Percentiles rank a stretch among this genome's conserved stretches.
These are phyloP conservation scores for Gnathonemus echidnorhynchus DNA, from an alignment of 2,113 vertebrate species.

Conservation along the genomic window DNA sequence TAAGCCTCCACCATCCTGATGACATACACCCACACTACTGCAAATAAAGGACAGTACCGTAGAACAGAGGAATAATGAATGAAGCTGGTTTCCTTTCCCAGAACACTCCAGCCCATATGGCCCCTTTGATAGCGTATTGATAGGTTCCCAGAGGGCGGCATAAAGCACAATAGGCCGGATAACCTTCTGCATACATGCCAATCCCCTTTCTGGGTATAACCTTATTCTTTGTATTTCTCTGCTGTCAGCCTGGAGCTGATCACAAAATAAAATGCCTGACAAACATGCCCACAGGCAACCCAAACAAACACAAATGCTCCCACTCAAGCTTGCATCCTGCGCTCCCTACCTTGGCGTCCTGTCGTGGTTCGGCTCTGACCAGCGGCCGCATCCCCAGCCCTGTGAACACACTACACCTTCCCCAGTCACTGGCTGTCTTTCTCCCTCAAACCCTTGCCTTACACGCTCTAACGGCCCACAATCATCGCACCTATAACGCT, in stretches of 20 bases:
- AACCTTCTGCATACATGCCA: background rate
- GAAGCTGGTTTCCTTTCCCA: background rate
- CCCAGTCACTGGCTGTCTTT: background rate
- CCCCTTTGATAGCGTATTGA: background rate
- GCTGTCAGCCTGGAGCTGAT: background rate
- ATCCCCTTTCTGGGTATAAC: background rate
- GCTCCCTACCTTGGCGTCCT: background rate
- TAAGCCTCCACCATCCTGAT: background rate
- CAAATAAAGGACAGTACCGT: background rate
- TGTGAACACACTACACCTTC: background rate
- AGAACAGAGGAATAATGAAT: background rate
- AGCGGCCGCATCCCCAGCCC: background rate
- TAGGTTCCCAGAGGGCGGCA: background rate
- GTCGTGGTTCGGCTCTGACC: background rate
- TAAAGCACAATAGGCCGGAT: background rate
- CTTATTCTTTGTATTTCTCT: background rate
- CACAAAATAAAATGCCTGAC: background rate
- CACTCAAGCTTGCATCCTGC: background rate
- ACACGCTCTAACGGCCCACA: constrained; percentile 10
- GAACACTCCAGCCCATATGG: background rate
- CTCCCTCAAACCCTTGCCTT: background rate
- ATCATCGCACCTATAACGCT: constrained; percentile 16
- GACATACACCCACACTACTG: background rate
- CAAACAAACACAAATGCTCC: background rate
- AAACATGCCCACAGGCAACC: background rate